A percentile compares a stretch with the other conserved stretches of the same genome.
Conservation (phyloP, 2,797 vertebrate species). For the Macroramphosus scolopax region DNA sequence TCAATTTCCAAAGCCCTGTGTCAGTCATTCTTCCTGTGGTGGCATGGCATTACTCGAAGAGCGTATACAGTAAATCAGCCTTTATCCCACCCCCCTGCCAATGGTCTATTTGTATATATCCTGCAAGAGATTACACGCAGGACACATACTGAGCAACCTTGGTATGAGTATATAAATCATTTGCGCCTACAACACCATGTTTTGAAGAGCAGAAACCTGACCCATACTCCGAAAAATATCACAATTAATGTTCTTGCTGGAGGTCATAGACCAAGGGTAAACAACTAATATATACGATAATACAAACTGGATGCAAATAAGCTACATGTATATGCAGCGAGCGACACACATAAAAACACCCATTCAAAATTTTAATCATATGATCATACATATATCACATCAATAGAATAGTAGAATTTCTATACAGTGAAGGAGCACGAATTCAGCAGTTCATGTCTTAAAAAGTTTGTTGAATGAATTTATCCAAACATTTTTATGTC, state of each 20-base stretch:
- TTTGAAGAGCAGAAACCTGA: slow-evolving; percentile 31
- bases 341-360: slow-evolving; percentile 14
- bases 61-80: slow-evolving; percentile 45
- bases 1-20: slow-evolving; percentile 42
- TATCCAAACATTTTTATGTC: slow-evolving; percentile 36
- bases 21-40: slow-evolving; percentile 36
- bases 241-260: slow-evolving; percentile 46
- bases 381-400: too few species aligned
- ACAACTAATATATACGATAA: slow-evolving; percentile 31
- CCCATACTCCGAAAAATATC: slow-evolving; percentile 22
- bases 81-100: slow-evolving; percentile 29
- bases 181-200: slow-evolving; percentile 16
- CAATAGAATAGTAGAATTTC: slow-evolving; percentile 13
- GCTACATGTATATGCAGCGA: slow-evolving; percentile 8
- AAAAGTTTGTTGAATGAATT: slow-evolving; percentile 37
- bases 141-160: slow-evolving; percentile 46
- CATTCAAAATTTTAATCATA: slow-evolving; percentile 18
- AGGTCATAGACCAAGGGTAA: slow-evolving; percentile 56
- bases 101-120: slow-evolving; percentile 33
- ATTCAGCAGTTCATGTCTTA: slow-evolving; percentile 16
- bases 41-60: slow-evolving; percentile 26
- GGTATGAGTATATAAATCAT: slow-evolving; percentile 51
- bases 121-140: slow-evolving; percentile 21
- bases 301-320: slow-evolving; percentile 47
- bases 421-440: slow-evolving; percentile 18